Base-by-base conservation (phyloP, 2,888 invertebrate species). In the Laspeyria flexula region DNA sequence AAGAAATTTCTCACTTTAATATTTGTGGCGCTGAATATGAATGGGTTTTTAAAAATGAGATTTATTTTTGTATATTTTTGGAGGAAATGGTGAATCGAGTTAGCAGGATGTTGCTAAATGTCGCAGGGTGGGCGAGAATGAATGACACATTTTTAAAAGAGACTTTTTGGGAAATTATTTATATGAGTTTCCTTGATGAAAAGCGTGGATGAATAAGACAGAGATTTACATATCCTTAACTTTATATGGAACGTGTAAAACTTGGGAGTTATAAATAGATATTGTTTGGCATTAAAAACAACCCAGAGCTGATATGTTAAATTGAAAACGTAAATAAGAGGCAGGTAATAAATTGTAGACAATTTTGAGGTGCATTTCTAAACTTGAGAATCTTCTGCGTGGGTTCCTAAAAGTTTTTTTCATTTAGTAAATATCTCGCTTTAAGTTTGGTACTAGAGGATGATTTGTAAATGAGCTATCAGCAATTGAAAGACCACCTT, bases 1-100 rank as follows among this genome's bases (percentile, higher is more conserved):
- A 15, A 6, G 34, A 45, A 37, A 59, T 50, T 39, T 48, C 49
- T 41, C 21, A 51, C 55, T 51, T 39, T 29, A 30, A 41, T 49
- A 39, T 48, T 31, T 38, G 18, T 41, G 37, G 10, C 18, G 11
- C 15, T 31, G n/a, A 10, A 43, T 48, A 51, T 29, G 16, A 27
- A 34, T 43, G 13, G 34, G 7, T 25, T 43, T 43, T 25, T 33
- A 33, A 34, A 31, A 34, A 34, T 43, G 6, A 25, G n/a, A 43
- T 15, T 45, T 39, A 31, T 38, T 30, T 39, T 45, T 25, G 13
- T 38, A 1, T 39, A 31, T 45, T 38, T 38, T 44, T 38, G 18
- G 1, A n/a, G 21, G n/a, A 13, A 13, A 7, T 12, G 5, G 9
- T 1, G 34, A 15, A 35, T 27, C 35, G 27, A 18, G 27, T 43